Conservation (phyloP, 2,797 vertebrate genomes). For the Pangasius larnaudii region DNA sequence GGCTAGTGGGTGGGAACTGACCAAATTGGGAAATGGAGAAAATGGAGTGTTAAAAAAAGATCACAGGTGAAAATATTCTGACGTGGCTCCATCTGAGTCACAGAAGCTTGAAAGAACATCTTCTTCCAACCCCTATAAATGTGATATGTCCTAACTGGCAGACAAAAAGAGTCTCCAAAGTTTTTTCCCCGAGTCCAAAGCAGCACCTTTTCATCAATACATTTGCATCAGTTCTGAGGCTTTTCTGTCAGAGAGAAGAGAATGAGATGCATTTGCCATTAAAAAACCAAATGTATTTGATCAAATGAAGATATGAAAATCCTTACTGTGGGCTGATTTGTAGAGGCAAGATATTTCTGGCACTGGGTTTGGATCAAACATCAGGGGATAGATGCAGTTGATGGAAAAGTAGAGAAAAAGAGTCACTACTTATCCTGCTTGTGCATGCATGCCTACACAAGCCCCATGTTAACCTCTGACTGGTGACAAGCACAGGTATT, state of each 20-base stretch:
- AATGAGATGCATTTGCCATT: background rate
- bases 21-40: background rate
- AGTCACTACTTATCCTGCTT: background rate
- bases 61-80: slow-evolving; percentile 1
- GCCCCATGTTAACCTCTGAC: slow-evolving; percentile 5
- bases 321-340: background rate
- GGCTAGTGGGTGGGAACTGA: background rate
- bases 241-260: background rate
- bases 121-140: slow-evolving; percentile 64
- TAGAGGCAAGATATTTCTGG: background rate
- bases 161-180: background rate
- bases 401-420: slow-evolving; percentile 8
- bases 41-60: too few relatives aligned
- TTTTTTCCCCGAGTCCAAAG: background rate
- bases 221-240: background rate
- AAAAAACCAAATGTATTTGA: background rate
- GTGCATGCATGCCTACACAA: slow-evolving; percentile 12
- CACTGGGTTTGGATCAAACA: slow-evolving; percentile 80
- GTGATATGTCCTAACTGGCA: slow-evolving; percentile 17
- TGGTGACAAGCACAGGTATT: background rate
- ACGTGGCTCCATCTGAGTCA: background rate
- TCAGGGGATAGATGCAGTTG: slow-evolving; percentile 87
- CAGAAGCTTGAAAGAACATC: slow-evolving; percentile 1
- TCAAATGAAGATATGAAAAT: background rate
- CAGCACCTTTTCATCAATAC: background rate